Evolutionary conservation across 2,113 vertebrate species (phyloP).

Genomic region (Laticauda colubrina): DNA sequence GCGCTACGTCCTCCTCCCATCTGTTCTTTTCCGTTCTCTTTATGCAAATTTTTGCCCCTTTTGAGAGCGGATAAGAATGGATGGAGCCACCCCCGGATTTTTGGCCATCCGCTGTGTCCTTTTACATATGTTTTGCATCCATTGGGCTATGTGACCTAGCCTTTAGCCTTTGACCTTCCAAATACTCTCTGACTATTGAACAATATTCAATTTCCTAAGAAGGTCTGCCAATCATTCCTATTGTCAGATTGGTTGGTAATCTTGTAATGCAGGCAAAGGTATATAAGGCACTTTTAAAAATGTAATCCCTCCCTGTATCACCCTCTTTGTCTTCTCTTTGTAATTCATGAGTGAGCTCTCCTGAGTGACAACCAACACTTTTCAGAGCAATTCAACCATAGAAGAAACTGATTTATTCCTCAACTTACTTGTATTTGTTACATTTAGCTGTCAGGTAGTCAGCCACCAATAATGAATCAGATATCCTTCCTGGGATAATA

Average conservation of each 20-base stretch:
- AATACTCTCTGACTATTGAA: background rate
- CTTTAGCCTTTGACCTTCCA: background rate
- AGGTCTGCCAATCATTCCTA: background rate
- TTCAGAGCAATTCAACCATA: constrained; percentile 25
- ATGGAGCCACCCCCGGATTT: too few species aligned
- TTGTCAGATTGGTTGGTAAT: background rate
- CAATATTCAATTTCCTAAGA: background rate
- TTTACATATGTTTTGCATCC: too few species aligned
- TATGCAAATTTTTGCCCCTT: too few species aligned
- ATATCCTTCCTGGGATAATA: background rate
- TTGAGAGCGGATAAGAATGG: too few species aligned
- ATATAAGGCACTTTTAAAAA: background rate
- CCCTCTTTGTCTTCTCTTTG: constrained; percentile 16
- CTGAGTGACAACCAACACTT: constrained; percentile 23
- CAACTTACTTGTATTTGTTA: background rate
- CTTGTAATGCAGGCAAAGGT: background rate
- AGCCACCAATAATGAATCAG: background rate
- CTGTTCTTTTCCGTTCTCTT: too few species aligned
- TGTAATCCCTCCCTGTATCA: constrained; percentile 22
- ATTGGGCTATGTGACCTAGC: too few species aligned
- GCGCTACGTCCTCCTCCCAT: too few species aligned
- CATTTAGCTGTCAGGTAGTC: background rate
- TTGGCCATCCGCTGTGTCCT: too few species aligned
- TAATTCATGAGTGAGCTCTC: constrained; percentile 12
- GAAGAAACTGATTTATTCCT: constrained; percentile 42